These are phyloP conservation scores for Spinus pinus DNA, from an alignment of 2,797 vertebrate genomes.

Conservation along the genomic window DNA sequence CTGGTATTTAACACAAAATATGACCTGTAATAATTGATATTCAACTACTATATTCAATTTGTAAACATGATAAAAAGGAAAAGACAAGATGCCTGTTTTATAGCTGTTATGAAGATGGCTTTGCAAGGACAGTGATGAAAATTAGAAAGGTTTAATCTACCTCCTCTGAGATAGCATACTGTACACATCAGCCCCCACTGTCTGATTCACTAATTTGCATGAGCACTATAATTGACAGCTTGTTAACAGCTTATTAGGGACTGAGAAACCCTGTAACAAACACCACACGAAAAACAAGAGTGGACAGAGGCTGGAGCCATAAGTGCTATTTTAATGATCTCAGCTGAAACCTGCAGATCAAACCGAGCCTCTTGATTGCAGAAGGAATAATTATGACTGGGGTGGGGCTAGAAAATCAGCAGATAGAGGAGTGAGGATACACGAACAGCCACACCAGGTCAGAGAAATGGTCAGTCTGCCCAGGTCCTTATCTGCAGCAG, in stretches of 20 bases:
- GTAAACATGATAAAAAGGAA: conserved; percentile 45
- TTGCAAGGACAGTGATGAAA: conserved; percentile 55
- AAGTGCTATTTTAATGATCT: conserved; percentile 36
- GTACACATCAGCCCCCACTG: conserved; percentile 70
- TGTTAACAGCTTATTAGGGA: conserved; percentile 77
- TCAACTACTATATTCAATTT: conserved; percentile 58
- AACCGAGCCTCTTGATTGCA: not conserved
- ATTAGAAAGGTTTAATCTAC: conserved; percentile 43
- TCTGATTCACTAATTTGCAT: conserved; percentile 66
- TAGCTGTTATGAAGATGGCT: not conserved
- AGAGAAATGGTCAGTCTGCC: not conserved
- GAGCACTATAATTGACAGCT: conserved; percentile 74
- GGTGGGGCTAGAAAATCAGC: not conserved
- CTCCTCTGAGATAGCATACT: conserved; percentile 54
- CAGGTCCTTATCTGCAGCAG: not conserved
- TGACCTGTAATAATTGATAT: conserved; percentile 63
- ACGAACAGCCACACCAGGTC: not conserved
- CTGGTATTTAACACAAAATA: conserved; percentile 58
- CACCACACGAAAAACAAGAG: conserved; percentile 25
- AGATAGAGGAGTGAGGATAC: accelerated
- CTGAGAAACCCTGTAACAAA: conserved; percentile 63
- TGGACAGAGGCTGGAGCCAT: conserved; percentile 28
- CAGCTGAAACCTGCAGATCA: not conserved
- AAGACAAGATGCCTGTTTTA: conserved; percentile 19
- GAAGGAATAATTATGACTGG: not conserved